Percentiles rank a stretch among this genome's conserved stretches.
Conservation (phyloP, 1,140 invertebrate species). For the Ips typographus region DNA sequence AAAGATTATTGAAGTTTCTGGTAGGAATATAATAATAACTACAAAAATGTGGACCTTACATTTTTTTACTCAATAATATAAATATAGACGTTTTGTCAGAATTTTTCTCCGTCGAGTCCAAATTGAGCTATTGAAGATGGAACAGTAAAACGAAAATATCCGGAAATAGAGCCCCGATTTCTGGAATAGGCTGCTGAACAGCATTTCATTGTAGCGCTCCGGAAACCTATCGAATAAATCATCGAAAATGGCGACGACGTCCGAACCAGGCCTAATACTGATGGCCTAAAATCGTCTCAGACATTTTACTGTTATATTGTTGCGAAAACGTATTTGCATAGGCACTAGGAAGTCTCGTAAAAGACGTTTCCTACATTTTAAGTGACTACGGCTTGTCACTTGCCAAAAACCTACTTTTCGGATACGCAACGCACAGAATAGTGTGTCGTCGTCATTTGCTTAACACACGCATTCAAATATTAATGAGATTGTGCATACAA, state of each 20-base stretch:
- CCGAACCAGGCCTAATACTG: conserved; percentile 20
- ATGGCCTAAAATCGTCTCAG: conserved; percentile 19
- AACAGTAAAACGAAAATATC: conserved; percentile 21
- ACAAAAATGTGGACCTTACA: too few species aligned
- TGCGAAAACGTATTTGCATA: conserved; percentile 29
- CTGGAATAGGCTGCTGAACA: conserved; percentile 14
- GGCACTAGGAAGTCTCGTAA: conserved; percentile 9
- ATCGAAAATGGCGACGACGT: conserved; percentile 17
- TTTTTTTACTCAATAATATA: too few species aligned
- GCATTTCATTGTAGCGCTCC: conserved; percentile 18
- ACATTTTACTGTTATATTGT: conserved; percentile 30
- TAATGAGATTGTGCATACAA: too few species aligned
- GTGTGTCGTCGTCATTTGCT: too few species aligned
- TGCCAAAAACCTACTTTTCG: background rate
- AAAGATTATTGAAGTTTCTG: too few species aligned
- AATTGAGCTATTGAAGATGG: conserved; percentile 17
- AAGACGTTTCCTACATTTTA: conserved; percentile 25
- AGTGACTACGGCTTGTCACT: background rate
- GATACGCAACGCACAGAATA: background rate
- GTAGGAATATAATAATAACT: too few species aligned
- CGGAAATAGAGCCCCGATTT: conserved; percentile 28
- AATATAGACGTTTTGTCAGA: too few species aligned
- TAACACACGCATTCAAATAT: too few species aligned
- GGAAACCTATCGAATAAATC: conserved; percentile 29
- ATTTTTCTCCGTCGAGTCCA: background rate